These are phyloP conservation scores for Pseudomyrmex gracilis DNA, from an alignment of 1,140 invertebrate genomes.

Conservation along the genomic window DNA sequence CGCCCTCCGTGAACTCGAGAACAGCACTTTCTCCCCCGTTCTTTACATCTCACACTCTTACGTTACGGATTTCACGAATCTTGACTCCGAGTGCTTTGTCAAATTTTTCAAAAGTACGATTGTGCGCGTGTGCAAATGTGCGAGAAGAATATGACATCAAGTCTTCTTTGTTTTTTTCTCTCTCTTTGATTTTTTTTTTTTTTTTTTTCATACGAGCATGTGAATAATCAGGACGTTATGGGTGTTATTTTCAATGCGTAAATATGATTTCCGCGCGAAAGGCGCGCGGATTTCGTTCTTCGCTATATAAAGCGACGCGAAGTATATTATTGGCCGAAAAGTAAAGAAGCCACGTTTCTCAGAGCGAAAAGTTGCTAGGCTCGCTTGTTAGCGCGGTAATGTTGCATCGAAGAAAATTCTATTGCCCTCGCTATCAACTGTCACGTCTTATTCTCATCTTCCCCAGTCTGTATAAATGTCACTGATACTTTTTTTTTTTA, in stretches of 20 bases:
- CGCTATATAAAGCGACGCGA: neutral
- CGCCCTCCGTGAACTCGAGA: neutral
- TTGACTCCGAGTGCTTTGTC: neutral
- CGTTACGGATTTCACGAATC: neutral
- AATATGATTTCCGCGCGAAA: constrained; percentile 27
- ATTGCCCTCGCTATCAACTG: constrained; percentile 65
- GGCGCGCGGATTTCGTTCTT: neutral
- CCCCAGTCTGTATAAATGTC: neutral
- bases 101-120: too few species aligned
- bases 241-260: constrained; percentile 19
- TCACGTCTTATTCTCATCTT: constrained; percentile 38
- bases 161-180: too few species aligned
- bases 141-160: too few species aligned
- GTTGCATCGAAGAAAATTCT: constrained; percentile 35
- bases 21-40: neutral
- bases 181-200: neutral
- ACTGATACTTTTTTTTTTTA: constrained; percentile 1
- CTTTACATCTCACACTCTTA: constrained; percentile 35
- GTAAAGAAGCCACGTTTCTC: constrained; percentile 54
- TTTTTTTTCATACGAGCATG: neutral
- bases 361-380: constrained; percentile 48
- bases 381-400: constrained; percentile 46
- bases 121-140: too few species aligned
- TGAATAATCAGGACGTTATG: neutral
- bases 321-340: constrained; percentile 33